phyloP scores from a whole-genome alignment of 2,113 vertebrate species.

The Rattus norvegicus region DNA sequence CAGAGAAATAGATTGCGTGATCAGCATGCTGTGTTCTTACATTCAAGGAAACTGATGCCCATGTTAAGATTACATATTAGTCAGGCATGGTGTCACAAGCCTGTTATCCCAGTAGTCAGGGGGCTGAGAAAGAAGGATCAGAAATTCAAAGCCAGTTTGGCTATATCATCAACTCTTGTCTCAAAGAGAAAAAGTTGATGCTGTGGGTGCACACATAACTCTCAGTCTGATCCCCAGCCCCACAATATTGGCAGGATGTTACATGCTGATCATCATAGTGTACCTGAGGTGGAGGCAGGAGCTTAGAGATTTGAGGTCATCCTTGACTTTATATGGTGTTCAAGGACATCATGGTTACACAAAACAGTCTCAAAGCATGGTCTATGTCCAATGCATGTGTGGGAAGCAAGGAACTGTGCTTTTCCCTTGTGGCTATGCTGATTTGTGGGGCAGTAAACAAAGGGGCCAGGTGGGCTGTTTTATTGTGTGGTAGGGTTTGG shows the following conservation, averaged over 20 bases:
- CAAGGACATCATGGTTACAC: not conserved
- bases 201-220: not conserved
- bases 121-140: not conserved
- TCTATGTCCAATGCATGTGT: no score
- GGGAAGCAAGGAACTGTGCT: not conserved
- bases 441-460: not conserved
- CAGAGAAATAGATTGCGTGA: not conserved
- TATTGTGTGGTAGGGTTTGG: not conserved
- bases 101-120: not conserved
- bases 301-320: not conserved
- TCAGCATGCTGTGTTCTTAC: fast-evolving
- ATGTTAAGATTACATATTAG: not conserved
- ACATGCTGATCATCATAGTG: not conserved
- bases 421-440: not conserved
- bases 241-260: not conserved
- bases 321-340: not conserved
- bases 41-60: not conserved
- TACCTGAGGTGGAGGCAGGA: not conserved
- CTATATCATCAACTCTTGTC: not conserved
- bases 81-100: not conserved
- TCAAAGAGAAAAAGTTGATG: not conserved
- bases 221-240: not conserved
- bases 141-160: not conserved
- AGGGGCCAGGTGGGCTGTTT: not conserved
- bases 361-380: no score